Evolutionary conservation across 2,113 vertebrate species (phyloP).

Genomic region (Ophiodon elongatus): DNA sequence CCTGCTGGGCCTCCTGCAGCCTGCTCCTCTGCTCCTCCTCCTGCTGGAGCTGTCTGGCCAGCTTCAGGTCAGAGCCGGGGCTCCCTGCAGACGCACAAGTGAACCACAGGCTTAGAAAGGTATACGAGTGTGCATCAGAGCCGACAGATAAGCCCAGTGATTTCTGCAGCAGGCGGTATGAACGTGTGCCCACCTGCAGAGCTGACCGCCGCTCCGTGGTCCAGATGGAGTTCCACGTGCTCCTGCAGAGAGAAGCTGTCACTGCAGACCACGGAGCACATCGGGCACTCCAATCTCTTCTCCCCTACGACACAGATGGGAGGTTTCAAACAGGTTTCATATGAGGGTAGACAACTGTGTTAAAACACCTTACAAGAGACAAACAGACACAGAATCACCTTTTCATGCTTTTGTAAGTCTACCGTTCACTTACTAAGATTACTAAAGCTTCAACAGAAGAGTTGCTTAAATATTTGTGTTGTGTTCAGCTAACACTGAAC

Average conservation of each 20-base stretch:
- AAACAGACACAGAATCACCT: background rate
- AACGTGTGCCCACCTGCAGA: constrained; percentile 24
- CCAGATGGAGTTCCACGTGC: constrained; percentile 92
- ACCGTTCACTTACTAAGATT: background rate
- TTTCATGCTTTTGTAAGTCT: background rate
- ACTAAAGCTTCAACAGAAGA: background rate
- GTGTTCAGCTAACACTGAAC: background rate
- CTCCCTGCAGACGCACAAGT: constrained; percentile 39
- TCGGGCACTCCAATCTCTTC: constrained; percentile 85
- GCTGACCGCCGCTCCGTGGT: constrained; percentile 67
- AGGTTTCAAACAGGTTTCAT: background rate
- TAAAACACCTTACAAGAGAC: background rate
- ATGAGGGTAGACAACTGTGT: background rate
- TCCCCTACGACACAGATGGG: constrained; percentile 38
- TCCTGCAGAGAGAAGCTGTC: constrained; percentile 87
- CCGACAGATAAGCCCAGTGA: too few relatives aligned
- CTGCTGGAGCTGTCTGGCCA: constrained; percentile 88
- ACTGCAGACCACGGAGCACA: constrained; percentile 87
- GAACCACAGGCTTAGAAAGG: background rate
- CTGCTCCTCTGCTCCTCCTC: constrained; percentile 86
- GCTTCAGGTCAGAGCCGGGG: constrained; percentile 78
- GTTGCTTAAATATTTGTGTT: background rate
- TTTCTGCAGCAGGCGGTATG: background rate
- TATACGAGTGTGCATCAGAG: background rate
- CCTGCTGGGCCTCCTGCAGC: constrained; percentile 81